Base-by-base conservation (phyloP, 2,113 vertebrate genomes). In the Lontra canadensis region DNA sequence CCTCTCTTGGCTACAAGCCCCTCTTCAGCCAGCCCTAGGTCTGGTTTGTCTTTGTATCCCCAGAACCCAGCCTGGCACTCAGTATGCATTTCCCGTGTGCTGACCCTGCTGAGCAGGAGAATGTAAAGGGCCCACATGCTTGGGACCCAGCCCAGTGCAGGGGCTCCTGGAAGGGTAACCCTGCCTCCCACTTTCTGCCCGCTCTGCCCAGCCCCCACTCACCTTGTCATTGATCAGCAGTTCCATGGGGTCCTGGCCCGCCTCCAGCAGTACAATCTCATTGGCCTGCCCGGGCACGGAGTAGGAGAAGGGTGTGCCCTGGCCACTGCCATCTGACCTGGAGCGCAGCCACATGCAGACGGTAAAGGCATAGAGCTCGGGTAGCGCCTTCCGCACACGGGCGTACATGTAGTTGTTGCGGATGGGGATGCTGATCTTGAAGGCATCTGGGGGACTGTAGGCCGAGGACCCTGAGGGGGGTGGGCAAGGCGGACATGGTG, bases 151-250 rank as follows among this genome's bases (percentile, higher is more conserved):
- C 0, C 1, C 25, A 9, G 31, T 10, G 36, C 1, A 23, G 82
- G 42, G 0, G 25, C 4, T 78, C 63, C 55, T 18, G 44, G 29
- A 47, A 39, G 74, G 76, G 12, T 6, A 39, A 6, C 14, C 36
- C 47, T 1, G 0, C 39, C 1, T 21, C 9, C 7, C 26, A 79
- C 67, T 6, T 6, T 42, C 12, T 76, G 74, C 55, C 0, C n/a
- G 4, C 47, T 39, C 29, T 2, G 4, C 88, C 61, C 44, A 2
- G 7, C 12, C 44, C 65, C 31, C 12, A 4, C 98, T 80, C 92
- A 99, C 99, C 99, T 99, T 99, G 97, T 99, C 99, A 1, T 99
- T 99, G 98, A 99, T 99, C 93, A 99, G 99, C 98, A 99, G 99
- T 98, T 99, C 99, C 98, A 99, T 99, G 4, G 99, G 99, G 82